Evolutionary conservation across 2,888 invertebrate genomes (phyloP).

Genomic region (Dendrolimus pini): DNA sequence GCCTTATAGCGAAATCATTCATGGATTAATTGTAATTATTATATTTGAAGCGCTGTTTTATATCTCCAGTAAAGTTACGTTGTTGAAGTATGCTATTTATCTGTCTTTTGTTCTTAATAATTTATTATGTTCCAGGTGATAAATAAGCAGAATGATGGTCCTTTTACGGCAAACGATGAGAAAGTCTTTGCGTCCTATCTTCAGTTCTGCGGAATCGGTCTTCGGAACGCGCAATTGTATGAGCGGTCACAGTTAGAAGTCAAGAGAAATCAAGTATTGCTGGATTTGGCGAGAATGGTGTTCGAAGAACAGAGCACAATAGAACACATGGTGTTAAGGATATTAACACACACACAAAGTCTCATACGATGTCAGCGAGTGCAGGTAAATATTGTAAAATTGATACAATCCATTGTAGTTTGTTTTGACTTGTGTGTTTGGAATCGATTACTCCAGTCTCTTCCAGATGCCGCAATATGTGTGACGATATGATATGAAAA

Average conservation of each 20-base stretch:
- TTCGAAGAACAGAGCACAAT: conserved; percentile 98
- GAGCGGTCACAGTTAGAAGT: conserved; percentile 96
- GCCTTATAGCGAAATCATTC: not conserved
- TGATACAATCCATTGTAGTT: not conserved
- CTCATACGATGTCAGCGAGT: conserved; percentile 96
- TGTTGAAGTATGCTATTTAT: no score
- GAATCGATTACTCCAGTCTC: no score
- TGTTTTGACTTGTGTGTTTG: not conserved
- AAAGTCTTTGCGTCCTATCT: conserved; percentile 94
- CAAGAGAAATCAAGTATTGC: conserved; percentile 94
- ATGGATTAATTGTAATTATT: not conserved
- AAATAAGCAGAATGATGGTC: conserved; percentile 90
- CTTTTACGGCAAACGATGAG: conserved; percentile 92
- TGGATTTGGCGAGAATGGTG: conserved; percentile 96
- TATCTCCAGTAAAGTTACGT: no score
- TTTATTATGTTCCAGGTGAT: conserved; percentile 79
- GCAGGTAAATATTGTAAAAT: conserved; percentile 78
- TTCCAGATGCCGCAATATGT: no score
- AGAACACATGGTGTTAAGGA: conserved; percentile 95
- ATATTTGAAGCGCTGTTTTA: no score
- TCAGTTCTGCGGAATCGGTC: conserved; percentile 97
- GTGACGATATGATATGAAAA: no score
- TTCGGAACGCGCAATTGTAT: conserved; percentile 96
- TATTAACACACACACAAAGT: conserved; percentile 95
- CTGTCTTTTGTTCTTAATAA: no score